These are phyloP conservation scores for Erethizon dorsatum DNA, from an alignment of 2,797 vertebrate genomes.

Conservation along the genomic window DNA sequence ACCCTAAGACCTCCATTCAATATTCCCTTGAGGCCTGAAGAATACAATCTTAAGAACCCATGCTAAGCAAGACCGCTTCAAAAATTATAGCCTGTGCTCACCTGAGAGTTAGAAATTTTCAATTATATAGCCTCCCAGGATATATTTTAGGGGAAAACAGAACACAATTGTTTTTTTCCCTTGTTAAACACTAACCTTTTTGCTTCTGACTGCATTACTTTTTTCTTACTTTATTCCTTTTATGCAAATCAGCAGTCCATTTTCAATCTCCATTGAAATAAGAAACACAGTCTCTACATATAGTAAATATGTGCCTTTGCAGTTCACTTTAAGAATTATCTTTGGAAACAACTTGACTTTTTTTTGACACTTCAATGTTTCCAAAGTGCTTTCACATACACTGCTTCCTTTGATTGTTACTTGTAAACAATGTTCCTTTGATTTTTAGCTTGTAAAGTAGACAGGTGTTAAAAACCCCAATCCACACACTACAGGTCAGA, in stretches of 20 bases:
- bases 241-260: conserved; percentile 70
- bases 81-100: conserved; percentile 74
- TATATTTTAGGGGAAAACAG: conserved; percentile 67
- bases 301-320: conserved; percentile 1
- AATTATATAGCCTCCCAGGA: conserved; percentile 75
- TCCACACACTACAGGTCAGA: not conserved
- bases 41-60: conserved; percentile 63
- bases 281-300: conserved; percentile 52
- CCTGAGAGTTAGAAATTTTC: conserved; percentile 82
- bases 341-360: conserved; percentile 51
- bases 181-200: conserved; percentile 71
- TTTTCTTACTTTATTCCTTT: conserved; percentile 72
- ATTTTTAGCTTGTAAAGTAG: not conserved
- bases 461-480: not conserved
- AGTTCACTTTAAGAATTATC: conserved; percentile 65
- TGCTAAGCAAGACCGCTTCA: conserved; percentile 78
- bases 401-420: not conserved
- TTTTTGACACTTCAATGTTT: conserved; percentile 46
- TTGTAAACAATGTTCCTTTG: too few species aligned
- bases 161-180: conserved; percentile 55
- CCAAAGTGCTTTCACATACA: not conserved
- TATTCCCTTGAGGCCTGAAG: conserved; percentile 75
- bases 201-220: conserved; percentile 63
- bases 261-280: conserved; percentile 68
- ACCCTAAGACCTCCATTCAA: conserved; percentile 68